Evolutionary conservation across 2,113 vertebrate genomes (phyloP), one percentile per base, ranked within the genome.

Genomic region (Platycercus adscitus): DNA sequence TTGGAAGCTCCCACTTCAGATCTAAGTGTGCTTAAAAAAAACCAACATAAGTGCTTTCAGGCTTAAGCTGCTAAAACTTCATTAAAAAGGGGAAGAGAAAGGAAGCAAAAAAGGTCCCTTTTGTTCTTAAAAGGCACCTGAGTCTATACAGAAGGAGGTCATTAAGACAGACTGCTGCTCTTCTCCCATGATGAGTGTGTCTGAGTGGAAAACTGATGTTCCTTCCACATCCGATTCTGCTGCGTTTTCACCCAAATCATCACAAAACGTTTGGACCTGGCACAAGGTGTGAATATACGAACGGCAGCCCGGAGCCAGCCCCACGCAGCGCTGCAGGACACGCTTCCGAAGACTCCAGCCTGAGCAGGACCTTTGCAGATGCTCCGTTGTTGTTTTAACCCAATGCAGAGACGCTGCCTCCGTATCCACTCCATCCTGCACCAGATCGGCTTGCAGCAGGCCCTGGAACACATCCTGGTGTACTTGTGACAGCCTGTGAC

Each of bases 31-130:
- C 24, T 87, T 66, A 31, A 77, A 43, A 58, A 58, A 35, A 29
- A 43, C 6, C 14, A 43, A 6, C 35, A 35, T 21, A 58, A 41
- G 9, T 4, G 12, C 81, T 93, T 87, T 93, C 61, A 31, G 28
- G 89, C 86, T 71, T 50, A 78, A 43, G 21, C 5, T 83, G 41
- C 33, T 65, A 55, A 80, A 80, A 28, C 26, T 79, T 64, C 37
- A 75, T 53, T 60, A 64, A 89, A 95, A 96, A 81, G 61, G 8
- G 77, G 92, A 93, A 93, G 60, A 86, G 65, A 86, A 89, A 78
- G 20, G 20, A 93, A 81, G 56, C 33, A 47, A 76, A 82, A 83
- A 81, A 44, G 17, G 11, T 66, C n/a, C 31, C 55, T 92, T 93
- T 76, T 72, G 55, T 70, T 89, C 85, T 86, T 66, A 71, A 86